Percentiles rank a stretch among this genome's conserved stretches.
These are phyloP conservation scores for Heteronetta atricapilla DNA, from an alignment of 2,113 vertebrate genomes.

Conservation along the genomic window DNA sequence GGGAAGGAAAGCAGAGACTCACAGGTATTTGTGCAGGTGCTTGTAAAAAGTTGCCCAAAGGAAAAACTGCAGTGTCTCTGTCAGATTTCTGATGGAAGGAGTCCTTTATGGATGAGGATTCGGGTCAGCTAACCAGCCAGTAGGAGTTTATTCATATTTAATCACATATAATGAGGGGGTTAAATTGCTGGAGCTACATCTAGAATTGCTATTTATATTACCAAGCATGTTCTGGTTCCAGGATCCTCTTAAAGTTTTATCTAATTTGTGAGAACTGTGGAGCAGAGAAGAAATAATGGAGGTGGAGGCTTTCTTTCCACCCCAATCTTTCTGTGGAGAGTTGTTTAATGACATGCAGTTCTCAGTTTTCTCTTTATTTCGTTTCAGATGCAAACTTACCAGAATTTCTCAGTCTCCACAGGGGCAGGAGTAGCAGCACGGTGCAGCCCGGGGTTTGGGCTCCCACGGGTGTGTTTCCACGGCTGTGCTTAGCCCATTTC, in stretches of 20 bases:
- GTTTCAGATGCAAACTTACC: background rate
- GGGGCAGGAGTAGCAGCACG: background rate
- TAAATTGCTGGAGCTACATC: background rate
- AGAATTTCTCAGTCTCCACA: background rate
- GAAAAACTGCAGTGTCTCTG: background rate
- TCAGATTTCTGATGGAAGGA: background rate
- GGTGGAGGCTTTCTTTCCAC: background rate
- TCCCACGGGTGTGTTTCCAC: background rate
- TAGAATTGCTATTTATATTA: background rate
- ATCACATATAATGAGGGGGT: background rate
- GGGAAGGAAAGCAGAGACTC: background rate
- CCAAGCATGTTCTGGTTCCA: background rate
- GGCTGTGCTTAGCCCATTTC: background rate
- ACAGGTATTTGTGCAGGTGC: background rate
- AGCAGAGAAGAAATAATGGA: accelerated
- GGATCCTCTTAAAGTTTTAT: background rate
- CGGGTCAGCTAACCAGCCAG: background rate
- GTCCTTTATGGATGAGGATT: background rate
- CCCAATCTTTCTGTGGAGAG: background rate
- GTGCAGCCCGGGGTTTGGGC: background rate
- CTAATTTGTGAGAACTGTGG: background rate
- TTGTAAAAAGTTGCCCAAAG: background rate
- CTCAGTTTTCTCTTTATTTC: background rate
- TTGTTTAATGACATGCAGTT: background rate
- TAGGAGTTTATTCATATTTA: background rate